Evolutionary conservation across 2,113 vertebrate genomes (phyloP).

Genomic region (Ailurus styani): DNA sequence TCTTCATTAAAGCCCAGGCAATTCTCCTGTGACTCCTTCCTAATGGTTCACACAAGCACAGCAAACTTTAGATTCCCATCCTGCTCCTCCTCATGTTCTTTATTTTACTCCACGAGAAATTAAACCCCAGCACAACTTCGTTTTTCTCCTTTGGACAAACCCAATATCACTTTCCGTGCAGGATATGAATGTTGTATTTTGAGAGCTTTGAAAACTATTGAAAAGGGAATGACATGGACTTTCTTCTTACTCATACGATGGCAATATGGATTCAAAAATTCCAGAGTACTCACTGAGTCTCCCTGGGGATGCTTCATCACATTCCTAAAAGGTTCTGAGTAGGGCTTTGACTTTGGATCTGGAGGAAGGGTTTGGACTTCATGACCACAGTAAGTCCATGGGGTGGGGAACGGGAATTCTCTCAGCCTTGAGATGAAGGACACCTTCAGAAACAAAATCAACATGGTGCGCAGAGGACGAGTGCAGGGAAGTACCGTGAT

Average conservation of each 20-base stretch:
- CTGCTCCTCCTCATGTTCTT: constrained; percentile 73
- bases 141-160: constrained; percentile 76
- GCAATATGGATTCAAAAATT: constrained; percentile 67
- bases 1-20: constrained; percentile 69
- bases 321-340: background rate
- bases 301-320: background rate
- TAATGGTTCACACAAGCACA: constrained; percentile 70
- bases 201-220: constrained; percentile 70
- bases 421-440: background rate
- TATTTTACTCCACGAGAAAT: constrained; percentile 70
- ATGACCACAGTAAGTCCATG: background rate
- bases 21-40: constrained; percentile 76
- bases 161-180: constrained; percentile 63
- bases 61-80: constrained; percentile 75
- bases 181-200: constrained; percentile 76
- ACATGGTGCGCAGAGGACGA: background rate
- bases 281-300: constrained; percentile 51
- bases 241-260: constrained; percentile 71
- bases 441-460: background rate
- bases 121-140: constrained; percentile 40
- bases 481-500: background rate
- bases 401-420: background rate
- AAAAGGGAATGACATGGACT: constrained; percentile 43
- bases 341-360: background rate
- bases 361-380: background rate